A percentile compares a stretch with the other conserved stretches of the same genome.
Evolutionary conservation across 1,140 invertebrate genomes (phyloP).

Genomic region (Plutomurus gul): DNA sequence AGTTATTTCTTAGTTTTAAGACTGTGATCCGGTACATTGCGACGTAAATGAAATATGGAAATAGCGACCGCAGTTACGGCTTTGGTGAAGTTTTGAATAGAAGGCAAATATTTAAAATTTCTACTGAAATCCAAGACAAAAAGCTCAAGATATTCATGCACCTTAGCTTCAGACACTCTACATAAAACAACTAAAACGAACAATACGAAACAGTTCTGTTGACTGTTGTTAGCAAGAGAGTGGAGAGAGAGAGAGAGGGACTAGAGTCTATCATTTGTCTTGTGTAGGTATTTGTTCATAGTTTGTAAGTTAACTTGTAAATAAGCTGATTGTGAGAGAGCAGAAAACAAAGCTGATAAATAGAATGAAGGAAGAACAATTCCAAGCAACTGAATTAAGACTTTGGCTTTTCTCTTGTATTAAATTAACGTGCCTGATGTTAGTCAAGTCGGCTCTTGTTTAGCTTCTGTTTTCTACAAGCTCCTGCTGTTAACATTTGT

Average conservation of each 20-base stretch:
- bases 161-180: too few species aligned
- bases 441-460: slow-evolving; percentile 26
- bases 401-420: slow-evolving; percentile 16
- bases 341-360: slow-evolving; percentile 6
- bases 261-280: background rate
- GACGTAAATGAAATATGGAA: too few species aligned
- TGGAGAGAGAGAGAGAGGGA: too few species aligned
- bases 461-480: slow-evolving; percentile 19
- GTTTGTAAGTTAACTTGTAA: slow-evolving; percentile 15
- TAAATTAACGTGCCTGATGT: slow-evolving; percentile 27
- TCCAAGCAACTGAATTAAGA: slow-evolving; percentile 29
- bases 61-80: too few species aligned
- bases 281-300: background rate
- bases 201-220: too few species aligned
- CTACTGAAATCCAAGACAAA: too few species aligned
- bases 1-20: too few species aligned
- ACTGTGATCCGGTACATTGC: too few species aligned
- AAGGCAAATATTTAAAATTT: too few species aligned
- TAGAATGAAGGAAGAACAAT: slow-evolving; percentile 14
- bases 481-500: slow-evolving; percentile 21
- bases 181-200: too few species aligned
- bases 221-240: background rate
- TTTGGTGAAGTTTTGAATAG: too few species aligned
- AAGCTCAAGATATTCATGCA: too few species aligned
- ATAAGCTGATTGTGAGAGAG: slow-evolving; percentile 15